phyloP scores from a whole-genome alignment of 2,797 vertebrate species.

The Antrozous pallidus region DNA sequence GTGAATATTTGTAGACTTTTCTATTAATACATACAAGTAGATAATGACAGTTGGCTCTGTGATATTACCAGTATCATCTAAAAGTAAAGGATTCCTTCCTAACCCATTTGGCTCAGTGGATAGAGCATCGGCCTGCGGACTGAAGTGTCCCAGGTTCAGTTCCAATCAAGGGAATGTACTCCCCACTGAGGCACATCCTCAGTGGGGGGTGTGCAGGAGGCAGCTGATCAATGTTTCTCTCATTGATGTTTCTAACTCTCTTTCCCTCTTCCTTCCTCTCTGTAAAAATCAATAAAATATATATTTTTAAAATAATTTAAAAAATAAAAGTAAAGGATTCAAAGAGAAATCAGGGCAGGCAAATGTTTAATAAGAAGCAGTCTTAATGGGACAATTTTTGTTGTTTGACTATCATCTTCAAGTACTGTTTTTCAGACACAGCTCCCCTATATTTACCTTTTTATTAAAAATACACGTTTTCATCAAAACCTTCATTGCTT shows the following conservation, averaged over 20 bases:
- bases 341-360: neutral
- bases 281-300: no score
- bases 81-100: neutral
- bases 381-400: neutral
- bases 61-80: neutral
- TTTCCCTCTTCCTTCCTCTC: no score
- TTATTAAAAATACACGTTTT: neutral
- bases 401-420: neutral
- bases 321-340: neutral
- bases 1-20: conserved; percentile 15
- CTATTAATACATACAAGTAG: neutral
- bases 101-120: no score
- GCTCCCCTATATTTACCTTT: neutral
- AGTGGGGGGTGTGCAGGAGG: no score
- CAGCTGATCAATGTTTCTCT: no score
- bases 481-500: neutral
- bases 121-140: no score
- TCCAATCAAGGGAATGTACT: no score
- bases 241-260: no score
- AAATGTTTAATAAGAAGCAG: neutral
- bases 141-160: no score
- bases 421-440: neutral
- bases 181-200: no score
- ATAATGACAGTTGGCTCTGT: conserved; percentile 11
- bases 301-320: neutral